Evolutionary conservation across 1,140 invertebrate species (phyloP), one percentile per base, ranked within the genome.

Genomic region (Drosophila kanapiae): DNA sequence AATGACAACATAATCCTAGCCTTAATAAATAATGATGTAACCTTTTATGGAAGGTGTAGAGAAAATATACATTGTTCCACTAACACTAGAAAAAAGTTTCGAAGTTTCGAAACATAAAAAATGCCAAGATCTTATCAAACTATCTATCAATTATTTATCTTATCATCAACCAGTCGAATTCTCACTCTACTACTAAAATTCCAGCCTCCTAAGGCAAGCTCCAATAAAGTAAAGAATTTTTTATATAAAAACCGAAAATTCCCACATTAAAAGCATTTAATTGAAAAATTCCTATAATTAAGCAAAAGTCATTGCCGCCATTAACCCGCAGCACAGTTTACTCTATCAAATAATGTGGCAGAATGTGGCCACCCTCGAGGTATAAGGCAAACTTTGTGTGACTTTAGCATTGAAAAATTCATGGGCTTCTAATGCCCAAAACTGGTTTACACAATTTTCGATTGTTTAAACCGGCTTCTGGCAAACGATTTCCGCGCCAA

Each of bases 401-500:
- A 78, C 74, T 78, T 78, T 77, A 59, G 51, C 75, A 45, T 31
- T 77, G 49, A 77, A 78, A 72, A 72, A 72, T 72, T 72, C 75
- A 77, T 78, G 57, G 33, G 38, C 64, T 69, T 78, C 75, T 78
- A 69, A 78, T 78, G 75, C 63, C 75, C 63, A 78, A 78, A 78
- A 78, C 75, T 70, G 75, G 75, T 72, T 72, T 72, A 72, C 53
- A 72, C 67, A 14, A 31, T 72, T 72, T 71, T 72, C 56, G 68
- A 72, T 72, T 72, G 75, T 78, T 71, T 64, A 71, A 78, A 78
- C 76, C 65, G 67, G 75, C 75, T 78, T 80, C 71, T 68, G 4
- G 16, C 35, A n/a, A 48, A 54, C 63, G 71, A 81, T 88, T 87
- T 88, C 84, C 84, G 84, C 82, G 80, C 77, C 76, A 88, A 88